Evolutionary conservation across 92 coral and sea anemone genomes (phyloP), one percentile per base, ranked within the genome.

Genomic region (Micromussa lordhowensis): DNA sequence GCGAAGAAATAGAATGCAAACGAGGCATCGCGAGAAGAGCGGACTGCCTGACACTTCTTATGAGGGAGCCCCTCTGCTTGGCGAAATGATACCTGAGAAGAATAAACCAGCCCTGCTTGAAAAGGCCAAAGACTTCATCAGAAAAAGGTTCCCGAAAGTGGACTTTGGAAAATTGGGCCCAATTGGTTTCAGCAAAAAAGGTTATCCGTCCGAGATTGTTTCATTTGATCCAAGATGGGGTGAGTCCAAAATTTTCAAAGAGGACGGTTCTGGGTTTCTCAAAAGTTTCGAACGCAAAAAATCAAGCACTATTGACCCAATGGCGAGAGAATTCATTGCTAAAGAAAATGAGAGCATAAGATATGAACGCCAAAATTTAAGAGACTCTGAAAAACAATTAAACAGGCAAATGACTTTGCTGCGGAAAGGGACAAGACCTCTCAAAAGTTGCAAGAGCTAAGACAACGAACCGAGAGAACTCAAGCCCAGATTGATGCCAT

Each of bases 141-240:
- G 11, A 48, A 11, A 4, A 4, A 48, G 11, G 53, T 48, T 48
- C 53, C 53, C 53, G 11, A 48, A 11, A 48, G 40, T 1, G 4
- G 75, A 75, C 32, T 75, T 40, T 2, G 29, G 2, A 1, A 75
- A 75, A 75, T 75, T 75, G 15, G 80, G 80, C 36, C 80, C 80
- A 36, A 75, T 75, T 49, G 30, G 30, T 38, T 75, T 40, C 30
- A 36, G 80, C 29, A 75, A 75, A 75, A 70, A 44, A 44, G 57
- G 80, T 7, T 19, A 75, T 75, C 30, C 38, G 58, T 0, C 29
- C 29, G 14, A 1, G 19, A 40, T 75, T 7, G 80, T 38, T 38
- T 75, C n/a, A 9, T 75, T 75, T 36, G 80, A 58, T 12, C 1
- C 57, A 75, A 75, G n/a, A n/a, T 57, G 16, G 1, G 80, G 58